Base-by-base conservation (phyloP, 2,797 vertebrate species). In the Anguilla marmorata region DNA sequence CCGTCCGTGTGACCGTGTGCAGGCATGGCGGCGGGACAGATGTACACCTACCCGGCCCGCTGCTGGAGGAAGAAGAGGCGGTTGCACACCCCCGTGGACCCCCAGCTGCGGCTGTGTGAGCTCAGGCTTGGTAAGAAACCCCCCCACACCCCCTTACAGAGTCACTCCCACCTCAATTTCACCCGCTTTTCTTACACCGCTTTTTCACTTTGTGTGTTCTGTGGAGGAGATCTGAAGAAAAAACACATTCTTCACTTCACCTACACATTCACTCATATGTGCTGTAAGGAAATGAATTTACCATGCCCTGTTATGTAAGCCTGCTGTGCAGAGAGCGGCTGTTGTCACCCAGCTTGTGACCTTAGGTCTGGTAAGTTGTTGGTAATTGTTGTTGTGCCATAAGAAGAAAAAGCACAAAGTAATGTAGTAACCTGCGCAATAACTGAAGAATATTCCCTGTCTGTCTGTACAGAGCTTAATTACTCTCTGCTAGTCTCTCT, bases 31-130 rank as follows among this genome's bases (percentile, higher is more conserved):
- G 96, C 97, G 0, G 98, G 98, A 94, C 98, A 99, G 95, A 97
- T 99, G 93, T 99, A 99, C 91, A 98, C 97, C 0, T 99, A 99
- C 90, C 98, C 98, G 14, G 98, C 98, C 72, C 98, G 98, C 76
- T 99, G 98, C 94, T 99, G 98, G 98, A 97, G 98, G 91, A 99
- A 99, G 95, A 99, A 98, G 95, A 96, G 97, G 92, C 95, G 97
- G 93, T 96, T 99, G 90, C 98, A 99, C 92, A 97, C 97, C 0
- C 97, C 98, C 12, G 97, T 99, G 91, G 98, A 99, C 92, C 98
- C 98, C 56, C 97, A 98, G 93, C 96, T 99, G 90, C 97, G 98
- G 87, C 96, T 99, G 87, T 96, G 98, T 92, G 98, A 99, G 94
- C 97, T 99, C 86, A 97, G 98, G 92, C 96, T 98, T 87, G 98